Percentiles rank a stretch among this genome's conserved stretches.
phyloP scores from a whole-genome alignment of 1,140 invertebrate genomes.

The Cardiocondyla obscurior region DNA sequence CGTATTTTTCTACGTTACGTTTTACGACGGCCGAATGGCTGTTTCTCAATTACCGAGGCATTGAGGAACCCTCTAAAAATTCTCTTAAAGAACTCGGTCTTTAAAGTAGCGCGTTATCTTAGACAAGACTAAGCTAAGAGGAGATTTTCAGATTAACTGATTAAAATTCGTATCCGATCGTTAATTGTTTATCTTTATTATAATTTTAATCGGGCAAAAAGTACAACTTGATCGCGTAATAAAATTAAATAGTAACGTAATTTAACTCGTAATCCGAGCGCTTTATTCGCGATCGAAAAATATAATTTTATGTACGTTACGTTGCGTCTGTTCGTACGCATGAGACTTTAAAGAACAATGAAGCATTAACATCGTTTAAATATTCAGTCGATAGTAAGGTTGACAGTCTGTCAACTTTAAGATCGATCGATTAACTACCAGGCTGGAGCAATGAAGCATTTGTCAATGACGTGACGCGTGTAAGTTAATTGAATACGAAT shows the following conservation, averaged over 20 bases:
- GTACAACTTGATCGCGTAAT: too few species aligned
- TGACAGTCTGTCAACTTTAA: constrained; percentile 20
- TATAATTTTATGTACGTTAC: neutral
- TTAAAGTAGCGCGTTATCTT: neutral
- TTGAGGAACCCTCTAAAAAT: neutral
- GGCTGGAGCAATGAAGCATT: neutral
- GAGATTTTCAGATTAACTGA: too few species aligned
- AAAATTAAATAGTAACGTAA: too few species aligned
- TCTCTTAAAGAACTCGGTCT: neutral
- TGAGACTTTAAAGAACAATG: constrained; percentile 17
- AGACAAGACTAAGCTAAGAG: too few species aligned
- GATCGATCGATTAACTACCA: constrained; percentile 25
- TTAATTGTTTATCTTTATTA: too few species aligned
- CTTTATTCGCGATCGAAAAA: neutral
- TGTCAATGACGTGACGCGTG: neutral
- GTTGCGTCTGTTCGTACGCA: neutral
- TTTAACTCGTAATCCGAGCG: neutral
- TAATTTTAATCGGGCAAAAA: too few species aligned
- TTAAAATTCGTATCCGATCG: too few species aligned
- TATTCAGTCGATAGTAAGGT: constrained; percentile 18
- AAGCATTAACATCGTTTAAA: constrained; percentile 43
- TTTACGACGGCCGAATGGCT: constrained; percentile 69
- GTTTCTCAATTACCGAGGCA: constrained; percentile 72
- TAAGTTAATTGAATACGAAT: neutral
- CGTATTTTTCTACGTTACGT: constrained; percentile 69